These are phyloP conservation scores for Idaea dimidiata DNA, from an alignment of 2,888 invertebrate species.

Conservation along the genomic window DNA sequence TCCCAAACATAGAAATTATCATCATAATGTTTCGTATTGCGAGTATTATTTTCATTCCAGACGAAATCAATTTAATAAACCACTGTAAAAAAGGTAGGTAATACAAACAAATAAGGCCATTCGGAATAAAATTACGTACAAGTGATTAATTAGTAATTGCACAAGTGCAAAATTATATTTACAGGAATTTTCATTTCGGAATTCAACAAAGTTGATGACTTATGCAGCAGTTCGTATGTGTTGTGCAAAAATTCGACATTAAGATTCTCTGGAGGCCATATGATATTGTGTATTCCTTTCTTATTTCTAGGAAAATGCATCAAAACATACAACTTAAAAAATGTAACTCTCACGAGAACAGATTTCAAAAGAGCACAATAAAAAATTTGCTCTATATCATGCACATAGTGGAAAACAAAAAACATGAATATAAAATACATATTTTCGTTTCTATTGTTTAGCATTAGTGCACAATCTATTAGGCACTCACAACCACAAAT, in stretches of 20 bases:
- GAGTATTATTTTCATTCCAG: background rate
- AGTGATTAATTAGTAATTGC: background rate
- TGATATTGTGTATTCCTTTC: background rate
- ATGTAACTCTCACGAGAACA: background rate
- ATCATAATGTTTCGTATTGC: background rate
- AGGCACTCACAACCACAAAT: background rate
- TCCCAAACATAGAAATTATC: background rate
- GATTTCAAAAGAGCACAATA: conserved; percentile 2
- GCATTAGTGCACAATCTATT: background rate
- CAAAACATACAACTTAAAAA: background rate
- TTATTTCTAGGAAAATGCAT: background rate
- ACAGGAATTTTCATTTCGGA: background rate
- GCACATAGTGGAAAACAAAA: background rate
- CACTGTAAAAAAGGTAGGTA: background rate
- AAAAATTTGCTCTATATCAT: background rate
- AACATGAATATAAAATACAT: background rate
- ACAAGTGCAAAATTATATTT: background rate
- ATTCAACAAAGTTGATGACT: background rate
- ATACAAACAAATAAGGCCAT: too few species aligned
- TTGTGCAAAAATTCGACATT: background rate
- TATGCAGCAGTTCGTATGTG: background rate
- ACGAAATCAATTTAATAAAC: background rate
- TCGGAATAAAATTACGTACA: background rate
- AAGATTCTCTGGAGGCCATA: background rate
- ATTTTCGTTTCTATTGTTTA: background rate